A percentile compares a stretch with the other conserved stretches of the same genome.
Evolutionary conservation across 2,797 vertebrate species (phyloP).

Genomic region (Synanceia verrucosa): DNA sequence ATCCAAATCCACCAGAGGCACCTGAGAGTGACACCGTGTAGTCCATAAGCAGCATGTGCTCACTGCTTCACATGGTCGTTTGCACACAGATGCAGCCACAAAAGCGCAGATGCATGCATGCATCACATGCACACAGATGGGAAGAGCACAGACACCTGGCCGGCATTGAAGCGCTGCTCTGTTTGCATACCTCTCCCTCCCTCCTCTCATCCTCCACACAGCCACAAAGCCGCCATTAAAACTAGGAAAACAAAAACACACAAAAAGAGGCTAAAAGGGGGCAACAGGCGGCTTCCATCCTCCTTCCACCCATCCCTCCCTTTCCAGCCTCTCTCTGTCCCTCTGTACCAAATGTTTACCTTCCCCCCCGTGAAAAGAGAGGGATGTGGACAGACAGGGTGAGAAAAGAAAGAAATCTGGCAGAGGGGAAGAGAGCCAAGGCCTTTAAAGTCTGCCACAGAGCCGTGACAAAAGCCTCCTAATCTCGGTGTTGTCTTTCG

Average conservation of each 20-base stretch:
- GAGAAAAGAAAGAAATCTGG: slow-evolving; percentile 86
- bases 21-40: not conserved
- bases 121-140: slow-evolving; percentile 23
- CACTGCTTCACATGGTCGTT: not conserved
- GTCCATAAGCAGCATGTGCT: slow-evolving; percentile 15
- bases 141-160: slow-evolving; percentile 67
- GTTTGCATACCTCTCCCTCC: slow-evolving; percentile 73
- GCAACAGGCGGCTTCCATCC: slow-evolving; percentile 72
- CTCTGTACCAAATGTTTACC: slow-evolving; percentile 75
- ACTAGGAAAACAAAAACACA: slow-evolving; percentile 75
- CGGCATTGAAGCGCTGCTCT: slow-evolving; percentile 61
- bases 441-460: slow-evolving; percentile 86
- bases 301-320: slow-evolving; percentile 59
- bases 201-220: slow-evolving; percentile 65
- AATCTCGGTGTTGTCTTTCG: slow-evolving; percentile 89
- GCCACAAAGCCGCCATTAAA: slow-evolving; percentile 79
- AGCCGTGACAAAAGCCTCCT: slow-evolving; percentile 90
- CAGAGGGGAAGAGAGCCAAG: slow-evolving; percentile 83
- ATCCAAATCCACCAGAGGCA: not conserved
- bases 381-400: slow-evolving; percentile 72
- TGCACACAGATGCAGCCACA: slow-evolving; percentile 17
- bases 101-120: slow-evolving; percentile 18
- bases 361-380: slow-evolving; percentile 69
- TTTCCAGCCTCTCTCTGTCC: slow-evolving; percentile 45
- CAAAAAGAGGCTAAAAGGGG: slow-evolving; percentile 64